Conservation (phyloP, 2,888 invertebrate species). For the Cryptus viduatorius region DNA sequence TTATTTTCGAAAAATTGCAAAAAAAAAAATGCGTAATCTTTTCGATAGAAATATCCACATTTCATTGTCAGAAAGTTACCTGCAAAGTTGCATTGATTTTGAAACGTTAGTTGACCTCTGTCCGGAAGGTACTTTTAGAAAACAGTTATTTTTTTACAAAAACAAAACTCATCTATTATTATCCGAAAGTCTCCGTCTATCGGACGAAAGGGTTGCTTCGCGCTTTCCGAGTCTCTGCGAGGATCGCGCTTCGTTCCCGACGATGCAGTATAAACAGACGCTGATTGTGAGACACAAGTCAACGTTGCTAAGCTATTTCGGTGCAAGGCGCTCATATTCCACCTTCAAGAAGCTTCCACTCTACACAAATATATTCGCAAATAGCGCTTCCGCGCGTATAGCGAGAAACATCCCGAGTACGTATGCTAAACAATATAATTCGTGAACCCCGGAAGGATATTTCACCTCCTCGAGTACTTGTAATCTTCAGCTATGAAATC, state of each 20-base stretch:
- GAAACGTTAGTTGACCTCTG: too few species aligned
- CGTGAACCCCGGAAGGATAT: slow-evolving; percentile 36
- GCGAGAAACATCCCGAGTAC: slow-evolving; percentile 24
- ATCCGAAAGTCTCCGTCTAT: background rate
- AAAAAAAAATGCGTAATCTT: too few species aligned
- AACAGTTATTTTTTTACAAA: too few species aligned
- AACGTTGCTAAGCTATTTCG: slow-evolving; percentile 32
- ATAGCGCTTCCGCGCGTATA: slow-evolving; percentile 3
- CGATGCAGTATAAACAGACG: slow-evolving; percentile 5
- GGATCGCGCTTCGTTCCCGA: background rate
- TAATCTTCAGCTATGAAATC: slow-evolving; percentile 44
- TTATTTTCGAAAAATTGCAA: too few species aligned
- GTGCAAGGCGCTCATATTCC: background rate
- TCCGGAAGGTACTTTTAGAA: too few species aligned
- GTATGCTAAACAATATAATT: slow-evolving; percentile 62
- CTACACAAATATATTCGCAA: slow-evolving; percentile 1
- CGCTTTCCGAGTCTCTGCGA: background rate
- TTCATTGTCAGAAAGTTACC: too few species aligned
- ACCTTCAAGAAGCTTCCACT: slow-evolving; percentile 3
- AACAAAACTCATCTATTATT: too few species aligned
- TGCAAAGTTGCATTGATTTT: too few species aligned
- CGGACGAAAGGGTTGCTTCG: background rate
- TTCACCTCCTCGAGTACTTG: slow-evolving; percentile 24
- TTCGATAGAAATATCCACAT: too few species aligned
- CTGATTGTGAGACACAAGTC: background rate